Percentiles rank a stretch among this genome's conserved stretches.
phyloP scores from a whole-genome alignment of 2,888 invertebrate genomes.

The Agrotis clavis region DNA sequence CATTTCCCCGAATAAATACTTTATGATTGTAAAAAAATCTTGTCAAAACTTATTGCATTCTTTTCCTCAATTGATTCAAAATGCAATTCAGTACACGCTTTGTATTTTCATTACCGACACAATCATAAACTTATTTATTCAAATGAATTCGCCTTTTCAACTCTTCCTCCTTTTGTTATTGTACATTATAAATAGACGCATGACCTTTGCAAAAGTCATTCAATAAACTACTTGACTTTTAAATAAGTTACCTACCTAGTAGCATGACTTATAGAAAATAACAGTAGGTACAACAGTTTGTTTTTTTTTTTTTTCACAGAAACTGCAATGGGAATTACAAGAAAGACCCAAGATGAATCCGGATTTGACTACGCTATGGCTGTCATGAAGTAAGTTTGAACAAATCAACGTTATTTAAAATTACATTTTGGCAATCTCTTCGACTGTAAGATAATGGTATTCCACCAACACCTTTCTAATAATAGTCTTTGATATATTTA shows the following conservation, averaged over 20 bases:
- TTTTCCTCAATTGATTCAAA: background rate
- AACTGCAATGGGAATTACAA: slow-evolving; percentile 96
- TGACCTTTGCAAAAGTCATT: slow-evolving; percentile 27
- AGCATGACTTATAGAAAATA: slow-evolving; percentile 39
- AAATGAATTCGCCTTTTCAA: slow-evolving; percentile 36
- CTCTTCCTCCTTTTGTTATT: slow-evolving; percentile 14
- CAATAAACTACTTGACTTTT: slow-evolving; percentile 25
- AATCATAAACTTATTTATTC: slow-evolving; percentile 19
- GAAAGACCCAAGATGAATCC: slow-evolving; percentile 93
- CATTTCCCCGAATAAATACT: too few relatives aligned
- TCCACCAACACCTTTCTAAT: too few relatives aligned
- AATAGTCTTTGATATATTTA: too few relatives aligned
- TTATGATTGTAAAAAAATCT: too few relatives aligned
- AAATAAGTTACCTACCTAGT: slow-evolving; percentile 20
- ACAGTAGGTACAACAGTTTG: background rate
- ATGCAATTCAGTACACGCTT: background rate
- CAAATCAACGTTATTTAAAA: background rate
- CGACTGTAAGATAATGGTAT: too few relatives aligned
- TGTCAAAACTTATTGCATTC: background rate
- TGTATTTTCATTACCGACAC: background rate
- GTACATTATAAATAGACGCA: too few relatives aligned
- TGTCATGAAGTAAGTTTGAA: slow-evolving; percentile 93
- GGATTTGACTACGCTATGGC: slow-evolving; percentile 96
- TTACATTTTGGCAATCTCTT: too few relatives aligned
- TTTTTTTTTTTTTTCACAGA: slow-evolving; percentile 85